Evolutionary conservation across 2,113 vertebrate species (phyloP).

Genomic region (Calidris pygmaea): DNA sequence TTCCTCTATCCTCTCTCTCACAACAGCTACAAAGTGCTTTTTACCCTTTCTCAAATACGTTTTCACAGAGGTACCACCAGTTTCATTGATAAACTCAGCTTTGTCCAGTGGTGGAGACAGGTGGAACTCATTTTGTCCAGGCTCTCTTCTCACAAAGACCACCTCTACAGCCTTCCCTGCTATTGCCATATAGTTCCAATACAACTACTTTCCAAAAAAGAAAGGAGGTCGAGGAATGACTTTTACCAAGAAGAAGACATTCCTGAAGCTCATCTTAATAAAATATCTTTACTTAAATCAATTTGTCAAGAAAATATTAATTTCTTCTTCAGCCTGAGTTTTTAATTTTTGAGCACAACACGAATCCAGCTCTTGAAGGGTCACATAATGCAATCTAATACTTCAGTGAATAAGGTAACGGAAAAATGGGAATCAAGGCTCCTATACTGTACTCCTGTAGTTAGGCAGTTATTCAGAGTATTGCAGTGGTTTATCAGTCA

Average conservation of each 20-base stretch:
- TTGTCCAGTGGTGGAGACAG: neutral
- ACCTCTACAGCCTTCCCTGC: neutral
- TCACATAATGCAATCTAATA: neutral
- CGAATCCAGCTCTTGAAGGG: neutral
- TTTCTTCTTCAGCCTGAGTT: neutral
- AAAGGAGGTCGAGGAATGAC: neutral
- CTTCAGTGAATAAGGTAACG: neutral
- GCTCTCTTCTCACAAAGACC: neutral
- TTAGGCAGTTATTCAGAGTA: neutral
- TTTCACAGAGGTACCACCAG: neutral
- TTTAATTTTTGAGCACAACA: neutral
- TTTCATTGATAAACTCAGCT: neutral
- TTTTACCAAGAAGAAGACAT: neutral
- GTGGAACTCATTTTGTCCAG: neutral
- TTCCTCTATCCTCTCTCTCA: neutral
- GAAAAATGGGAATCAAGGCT: neutral
- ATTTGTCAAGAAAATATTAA: neutral
- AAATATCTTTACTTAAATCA: neutral
- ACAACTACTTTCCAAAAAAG: neutral
- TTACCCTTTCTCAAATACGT: neutral
- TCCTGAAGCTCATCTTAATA: neutral
- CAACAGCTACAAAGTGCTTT: neutral
- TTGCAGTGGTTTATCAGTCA: neutral
- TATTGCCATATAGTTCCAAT: fast-evolving
- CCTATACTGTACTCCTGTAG: neutral